Evolutionary conservation across 2,888 invertebrate genomes (phyloP), one percentile per base, ranked within the genome.

Genomic region (Ophion ellenae): DNA sequence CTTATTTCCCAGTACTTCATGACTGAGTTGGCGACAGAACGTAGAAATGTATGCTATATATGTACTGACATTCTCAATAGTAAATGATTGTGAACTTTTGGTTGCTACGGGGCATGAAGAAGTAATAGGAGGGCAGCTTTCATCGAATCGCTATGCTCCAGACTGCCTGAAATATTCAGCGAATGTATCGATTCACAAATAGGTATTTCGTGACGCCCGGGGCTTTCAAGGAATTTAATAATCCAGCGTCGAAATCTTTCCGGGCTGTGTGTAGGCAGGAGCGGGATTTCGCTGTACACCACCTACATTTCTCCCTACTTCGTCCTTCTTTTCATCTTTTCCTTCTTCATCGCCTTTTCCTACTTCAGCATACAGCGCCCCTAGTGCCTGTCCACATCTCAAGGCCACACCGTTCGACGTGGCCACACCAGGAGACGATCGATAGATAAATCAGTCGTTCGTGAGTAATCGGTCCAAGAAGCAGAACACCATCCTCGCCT

Each of bases 191-290:
- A 93, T 93, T 93, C 89, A 85, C 88, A 88, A 92, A 90, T 92
- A 93, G 93, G 91, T 93, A 94, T 93, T 93, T 90, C 90, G 84
- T 91, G 91, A 92, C 91, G 87, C 81, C 86, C 81, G 83, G 77
- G 90, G 92, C 90, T 92, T 91, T 92, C 90, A 89, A 93, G 93
- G 94, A 94, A 94, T 94, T 94, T 94, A 94, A 94, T 94, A 94
- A 93, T 93, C 93, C 90, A 90, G 83, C 90, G 90, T 92, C 91
- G 92, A 91, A 91, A 93, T 93, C 92, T 93, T 93, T 93, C 91
- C 87, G 87, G 88, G 66, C 75, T 89, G 90, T 89, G 73, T 73
- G 71, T 74, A n/a, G 59, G 80, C 47, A 17, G 47, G 75, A 53
- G 78, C 78, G 53, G 81, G 75, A 81, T 86, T 81, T 81, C 74